A percentile compares a stretch with the other conserved stretches of the same genome.
phyloP scores from a whole-genome alignment of 2,113 vertebrate species.

The Barnardius zonarius region DNA sequence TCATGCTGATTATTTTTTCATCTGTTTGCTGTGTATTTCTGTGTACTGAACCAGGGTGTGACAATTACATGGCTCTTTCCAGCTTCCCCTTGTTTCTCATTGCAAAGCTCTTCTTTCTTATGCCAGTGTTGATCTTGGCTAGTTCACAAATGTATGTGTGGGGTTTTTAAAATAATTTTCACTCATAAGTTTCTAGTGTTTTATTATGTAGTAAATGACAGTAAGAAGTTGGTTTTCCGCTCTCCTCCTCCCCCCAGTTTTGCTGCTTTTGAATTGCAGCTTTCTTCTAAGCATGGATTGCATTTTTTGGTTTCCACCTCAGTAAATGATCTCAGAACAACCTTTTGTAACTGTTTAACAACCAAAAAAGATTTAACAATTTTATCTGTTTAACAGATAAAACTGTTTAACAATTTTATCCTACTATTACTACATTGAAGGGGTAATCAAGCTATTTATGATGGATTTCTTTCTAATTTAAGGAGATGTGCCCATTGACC shows the following conservation, averaged over 20 bases:
- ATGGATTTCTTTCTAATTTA: background rate
- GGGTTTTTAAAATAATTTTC: background rate
- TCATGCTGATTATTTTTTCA: background rate
- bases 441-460: background rate
- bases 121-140: background rate
- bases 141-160: background rate
- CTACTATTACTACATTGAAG: background rate
- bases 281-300: background rate
- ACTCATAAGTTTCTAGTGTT: background rate
- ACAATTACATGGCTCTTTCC: background rate
- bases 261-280: background rate
- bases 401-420: background rate
- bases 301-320: background rate
- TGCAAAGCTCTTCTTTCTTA: background rate
- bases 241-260: background rate
- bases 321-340: background rate
- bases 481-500: background rate
- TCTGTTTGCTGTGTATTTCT: background rate
- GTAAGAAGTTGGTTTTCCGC: background rate
- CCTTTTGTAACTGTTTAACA: background rate
- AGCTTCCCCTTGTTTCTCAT: background rate
- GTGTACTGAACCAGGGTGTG: background rate
- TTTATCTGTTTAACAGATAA: no score
- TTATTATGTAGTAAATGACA: background rate
- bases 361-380: background rate